Conservation (phyloP, 2,888 invertebrate species). For the Scrobipalpa atriplicella region DNA sequence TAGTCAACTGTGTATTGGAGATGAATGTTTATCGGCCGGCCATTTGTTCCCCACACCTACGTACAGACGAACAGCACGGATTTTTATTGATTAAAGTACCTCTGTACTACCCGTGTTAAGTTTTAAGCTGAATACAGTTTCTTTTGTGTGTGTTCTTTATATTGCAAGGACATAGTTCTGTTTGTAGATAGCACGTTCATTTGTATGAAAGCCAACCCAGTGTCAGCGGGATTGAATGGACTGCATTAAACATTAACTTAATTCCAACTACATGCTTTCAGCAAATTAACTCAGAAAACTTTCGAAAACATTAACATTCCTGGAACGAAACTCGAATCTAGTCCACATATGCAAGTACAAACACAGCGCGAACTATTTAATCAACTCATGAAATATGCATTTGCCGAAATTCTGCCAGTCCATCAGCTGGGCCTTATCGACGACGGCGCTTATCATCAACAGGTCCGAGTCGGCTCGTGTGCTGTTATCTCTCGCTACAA, state of each 20-base stretch:
- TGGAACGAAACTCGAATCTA: conserved; percentile 52
- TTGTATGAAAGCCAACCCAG: not conserved
- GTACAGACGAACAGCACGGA: conserved; percentile 49
- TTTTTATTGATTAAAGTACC: conserved; percentile 52
- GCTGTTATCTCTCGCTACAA: conserved; percentile 81
- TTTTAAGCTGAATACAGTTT: too few relatives aligned
- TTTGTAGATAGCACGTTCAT: not conserved
- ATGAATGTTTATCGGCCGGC: conserved; percentile 65
- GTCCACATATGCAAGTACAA: conserved; percentile 7
- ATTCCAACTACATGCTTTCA: conserved; percentile 9
- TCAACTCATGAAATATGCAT: conserved; percentile 82
- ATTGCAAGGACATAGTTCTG: not conserved
- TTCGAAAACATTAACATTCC: conserved; percentile 19
- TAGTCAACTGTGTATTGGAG: conserved; percentile 68
- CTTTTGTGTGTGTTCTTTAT: not conserved
- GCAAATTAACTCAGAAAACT: conserved; percentile 11
- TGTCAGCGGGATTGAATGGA: not conserved
- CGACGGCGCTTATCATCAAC: conserved; percentile 81
- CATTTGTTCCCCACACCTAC: conserved; percentile 49
- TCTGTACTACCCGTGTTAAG: too few relatives aligned
- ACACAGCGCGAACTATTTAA: conserved; percentile 78
- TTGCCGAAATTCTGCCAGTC: conserved; percentile 79
- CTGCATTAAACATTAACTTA: conserved; percentile 6
- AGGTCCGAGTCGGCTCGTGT: conserved; percentile 77
- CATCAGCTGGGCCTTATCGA: conserved; percentile 78